A percentile compares a stretch with the other conserved stretches of the same genome.
Evolutionary conservation across 2,888 invertebrate genomes (phyloP).

Genomic region (Phlogophora meticulosa): DNA sequence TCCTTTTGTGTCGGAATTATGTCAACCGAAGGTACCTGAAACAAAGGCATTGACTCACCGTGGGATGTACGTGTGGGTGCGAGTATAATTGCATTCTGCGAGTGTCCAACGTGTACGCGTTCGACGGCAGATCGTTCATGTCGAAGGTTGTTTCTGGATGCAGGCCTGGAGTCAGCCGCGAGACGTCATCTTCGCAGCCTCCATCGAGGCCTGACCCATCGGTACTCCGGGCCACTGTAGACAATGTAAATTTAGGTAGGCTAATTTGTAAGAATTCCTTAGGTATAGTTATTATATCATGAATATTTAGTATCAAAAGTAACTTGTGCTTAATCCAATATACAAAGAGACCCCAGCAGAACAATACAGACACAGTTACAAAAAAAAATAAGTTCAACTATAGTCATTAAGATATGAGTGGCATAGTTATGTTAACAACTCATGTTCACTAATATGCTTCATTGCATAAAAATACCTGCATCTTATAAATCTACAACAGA

Average conservation of each 20-base stretch:
- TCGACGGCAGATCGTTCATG: conserved; percentile 86
- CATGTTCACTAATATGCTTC: too few species aligned
- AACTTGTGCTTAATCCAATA: background rate
- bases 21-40: conserved; percentile 60
- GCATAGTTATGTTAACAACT: background rate
- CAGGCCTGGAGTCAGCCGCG: conserved; percentile 79
- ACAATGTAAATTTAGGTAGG: conserved; percentile 51
- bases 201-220: conserved; percentile 83
- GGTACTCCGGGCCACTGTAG: conserved; percentile 82
- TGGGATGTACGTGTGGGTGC: conserved; percentile 82
- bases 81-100: conserved; percentile 87
- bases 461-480: background rate
- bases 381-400: background rate
- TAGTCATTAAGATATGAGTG: background rate
- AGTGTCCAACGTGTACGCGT: conserved; percentile 81
- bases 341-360: conserved; percentile 3
- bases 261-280: background rate
- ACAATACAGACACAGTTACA: background rate
- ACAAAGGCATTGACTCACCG: conserved; percentile 80
- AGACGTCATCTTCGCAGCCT: conserved; percentile 78
- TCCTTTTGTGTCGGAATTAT: conserved; percentile 56
- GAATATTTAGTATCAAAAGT: background rate
- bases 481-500: background rate
- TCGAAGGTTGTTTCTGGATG: conserved; percentile 78
- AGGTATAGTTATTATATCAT: background rate